Conservation (phyloP, 2,797 vertebrate genomes). For the Microtus californicus region DNA sequence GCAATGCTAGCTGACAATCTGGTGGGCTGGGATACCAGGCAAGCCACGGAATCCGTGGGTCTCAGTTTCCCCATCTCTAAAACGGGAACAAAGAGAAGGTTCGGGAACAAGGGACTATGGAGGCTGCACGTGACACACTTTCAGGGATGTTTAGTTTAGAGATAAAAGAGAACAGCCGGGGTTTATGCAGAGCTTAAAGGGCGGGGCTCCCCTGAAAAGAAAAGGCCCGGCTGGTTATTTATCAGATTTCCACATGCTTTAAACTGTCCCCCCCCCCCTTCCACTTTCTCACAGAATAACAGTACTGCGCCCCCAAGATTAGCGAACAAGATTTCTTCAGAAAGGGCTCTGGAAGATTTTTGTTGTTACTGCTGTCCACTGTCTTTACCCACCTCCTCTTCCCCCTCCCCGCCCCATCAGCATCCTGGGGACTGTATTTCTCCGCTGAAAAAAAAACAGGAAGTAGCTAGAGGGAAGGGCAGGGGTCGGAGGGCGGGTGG, state of each 20-base stretch:
- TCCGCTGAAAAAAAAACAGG: constrained; percentile 25
- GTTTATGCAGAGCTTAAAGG: neutral
- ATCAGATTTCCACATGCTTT: neutral
- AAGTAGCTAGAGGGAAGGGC: neutral
- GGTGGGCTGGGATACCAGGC: neutral
- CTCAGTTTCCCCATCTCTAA: constrained; percentile 42
- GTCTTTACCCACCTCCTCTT: neutral
- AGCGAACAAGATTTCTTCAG: neutral
- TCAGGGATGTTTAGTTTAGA: neutral
- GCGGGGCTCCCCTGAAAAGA: neutral
- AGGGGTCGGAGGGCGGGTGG: neutral
- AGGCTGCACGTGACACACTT: too few species aligned
- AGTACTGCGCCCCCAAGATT: neutral
- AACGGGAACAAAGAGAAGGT: neutral
- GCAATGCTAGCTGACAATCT: neutral
- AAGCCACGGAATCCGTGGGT: neutral
- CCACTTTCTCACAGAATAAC: neutral
- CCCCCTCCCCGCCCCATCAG: neutral
- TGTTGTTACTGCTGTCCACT: neutral
- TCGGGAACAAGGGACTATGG: neutral
- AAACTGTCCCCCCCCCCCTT: neutral
- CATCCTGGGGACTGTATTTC: neutral
- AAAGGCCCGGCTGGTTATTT: constrained; percentile 7
- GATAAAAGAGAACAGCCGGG: fast-evolving
- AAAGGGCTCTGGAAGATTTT: neutral